Evolutionary conservation across 2,113 vertebrate genomes (phyloP).

Genomic region (Brachypodius melanocephalos): DNA sequence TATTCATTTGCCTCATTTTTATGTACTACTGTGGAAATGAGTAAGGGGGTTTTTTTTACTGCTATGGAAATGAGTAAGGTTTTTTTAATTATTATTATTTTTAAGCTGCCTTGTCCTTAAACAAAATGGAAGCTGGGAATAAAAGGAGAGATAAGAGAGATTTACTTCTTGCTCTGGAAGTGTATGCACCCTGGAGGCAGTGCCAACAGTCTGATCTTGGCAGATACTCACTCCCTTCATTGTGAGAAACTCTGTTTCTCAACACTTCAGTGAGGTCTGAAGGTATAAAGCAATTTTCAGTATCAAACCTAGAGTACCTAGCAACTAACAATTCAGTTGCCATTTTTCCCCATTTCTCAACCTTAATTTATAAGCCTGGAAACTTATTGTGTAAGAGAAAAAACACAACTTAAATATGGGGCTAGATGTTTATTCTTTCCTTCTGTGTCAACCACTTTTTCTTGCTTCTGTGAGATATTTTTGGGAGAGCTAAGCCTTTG

Average conservation of each 20-base stretch:
- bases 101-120: not conserved
- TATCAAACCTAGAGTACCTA: not conserved
- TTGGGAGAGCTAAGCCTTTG: not conserved
- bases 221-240: not conserved
- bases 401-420: not conserved
- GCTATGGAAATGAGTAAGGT: too few species aligned
- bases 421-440: not conserved
- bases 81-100: too few species aligned
- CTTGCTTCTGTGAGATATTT: not conserved
- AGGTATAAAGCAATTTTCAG: not conserved
- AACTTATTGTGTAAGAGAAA: not conserved
- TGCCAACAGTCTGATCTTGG: not conserved
- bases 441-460: not conserved
- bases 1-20: conserved; percentile 14
- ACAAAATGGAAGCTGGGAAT: not conserved
- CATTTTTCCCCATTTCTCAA: not conserved
- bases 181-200: not conserved
- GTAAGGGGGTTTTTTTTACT: not conserved
- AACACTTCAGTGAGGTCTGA: not conserved
- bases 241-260: not conserved
- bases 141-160: not conserved
- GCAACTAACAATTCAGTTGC: not conserved
- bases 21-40: not conserved
- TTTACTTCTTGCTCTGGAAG: not conserved
- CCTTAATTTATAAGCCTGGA: not conserved